Evolutionary conservation across 2,888 invertebrate species (phyloP), one percentile per base, ranked within the genome.

Genomic region (Diadromus collaris): DNA sequence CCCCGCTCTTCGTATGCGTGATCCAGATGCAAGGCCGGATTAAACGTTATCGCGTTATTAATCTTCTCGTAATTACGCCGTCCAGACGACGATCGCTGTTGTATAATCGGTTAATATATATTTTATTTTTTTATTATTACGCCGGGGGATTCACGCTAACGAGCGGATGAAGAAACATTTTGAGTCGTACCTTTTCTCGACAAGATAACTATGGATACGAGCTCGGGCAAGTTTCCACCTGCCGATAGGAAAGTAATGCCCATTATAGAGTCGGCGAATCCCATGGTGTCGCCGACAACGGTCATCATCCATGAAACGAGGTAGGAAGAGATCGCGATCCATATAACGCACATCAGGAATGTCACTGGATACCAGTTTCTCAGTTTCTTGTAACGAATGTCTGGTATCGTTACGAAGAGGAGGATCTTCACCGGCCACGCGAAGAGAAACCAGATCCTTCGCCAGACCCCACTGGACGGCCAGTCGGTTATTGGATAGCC

Each of bases 261-360:
- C 95, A 98, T 96, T 0, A 98, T 95, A 10, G 97, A 95, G 85
- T 97, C 97, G 0, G 97, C 96, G 64, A 98, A 95, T 5, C 93
- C 92, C 54, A 97, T 93, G 0, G 97, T 95, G 81, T 94, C 93
- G 34, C 98, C 98, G 82, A 97, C 94, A 4, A 96, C 93, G 38
- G 97, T 95, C 89, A 98, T 95, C 95, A 97, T 97, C 98, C 98
- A 98, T 0, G 98, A 95, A 32, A 97, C 95, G 70, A 97, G 85
- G 88, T 97, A 98, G 0, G 98, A 96, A 82, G 97, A 95, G 1
- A 92, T 90, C 2, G 96, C 98, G 81, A 98, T 97, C 94, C 96
- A 97, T 2, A 96, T 89, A 32, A 97, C 94, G 87, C 97, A 97
- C 94, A 97, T 95, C 19, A 96, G 81, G 88, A 98, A 98, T 0